phyloP scores from a whole-genome alignment of 2,113 vertebrate genomes.

The Sander vitreus region DNA sequence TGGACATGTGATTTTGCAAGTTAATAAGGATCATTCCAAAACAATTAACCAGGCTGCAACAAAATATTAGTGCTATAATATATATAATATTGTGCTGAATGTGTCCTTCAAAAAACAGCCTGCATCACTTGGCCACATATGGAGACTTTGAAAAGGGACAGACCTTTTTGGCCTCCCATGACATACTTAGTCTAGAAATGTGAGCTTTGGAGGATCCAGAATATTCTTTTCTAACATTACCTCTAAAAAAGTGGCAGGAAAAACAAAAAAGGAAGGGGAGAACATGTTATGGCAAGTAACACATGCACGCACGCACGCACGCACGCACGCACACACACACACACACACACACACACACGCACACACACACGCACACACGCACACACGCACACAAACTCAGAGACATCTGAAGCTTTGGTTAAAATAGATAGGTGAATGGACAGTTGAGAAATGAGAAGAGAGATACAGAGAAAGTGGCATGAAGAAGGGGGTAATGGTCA shows the following conservation, averaged over 20 bases:
- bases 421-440: constrained; percentile 25
- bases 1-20: not conserved
- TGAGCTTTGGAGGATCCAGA: not conserved
- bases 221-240: not conserved
- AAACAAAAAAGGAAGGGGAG: not conserved
- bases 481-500: constrained; percentile 13
- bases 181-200: constrained; percentile 3
- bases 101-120: not conserved
- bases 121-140: not conserved
- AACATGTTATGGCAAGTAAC: too few relatives aligned
- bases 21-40: not conserved
- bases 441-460: not conserved
- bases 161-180: not conserved
- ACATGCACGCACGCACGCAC: constrained; percentile 4
- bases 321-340: constrained; percentile 26
- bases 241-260: not conserved
- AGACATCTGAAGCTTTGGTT: constrained; percentile 25
- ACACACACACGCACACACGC: not conserved
- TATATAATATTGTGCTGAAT: too few relatives aligned
- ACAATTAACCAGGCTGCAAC: not conserved
- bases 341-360: constrained; percentile 20
- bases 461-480: not conserved
- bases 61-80: too few relatives aligned
- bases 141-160: not conserved
- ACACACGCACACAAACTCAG: constrained; percentile 36